phyloP scores from a whole-genome alignment of 2,797 vertebrate genomes.

The Coregonus suidteri region DNA sequence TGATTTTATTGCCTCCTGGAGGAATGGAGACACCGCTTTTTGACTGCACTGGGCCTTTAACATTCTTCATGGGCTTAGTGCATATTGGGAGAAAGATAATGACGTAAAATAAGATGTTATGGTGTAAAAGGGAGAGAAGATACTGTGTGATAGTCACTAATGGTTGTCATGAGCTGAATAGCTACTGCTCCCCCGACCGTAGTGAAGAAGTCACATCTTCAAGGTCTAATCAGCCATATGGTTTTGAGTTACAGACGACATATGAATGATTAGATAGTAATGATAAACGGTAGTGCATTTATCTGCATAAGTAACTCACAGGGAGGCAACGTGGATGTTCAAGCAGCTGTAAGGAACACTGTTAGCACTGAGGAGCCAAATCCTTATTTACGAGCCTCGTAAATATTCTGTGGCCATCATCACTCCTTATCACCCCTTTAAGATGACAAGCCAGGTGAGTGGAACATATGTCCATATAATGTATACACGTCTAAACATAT shows the following conservation, averaged over 20 bases:
- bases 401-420: conserved; percentile 80
- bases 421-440: conserved; percentile 85
- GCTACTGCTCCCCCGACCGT: conserved; percentile 73
- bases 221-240: conserved; percentile 96
- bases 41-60: too few species aligned
- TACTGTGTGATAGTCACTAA: conserved; percentile 85
- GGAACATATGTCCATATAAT: conserved; percentile 13
- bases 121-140: conserved; percentile 79
- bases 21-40: too few species aligned
- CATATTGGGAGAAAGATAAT: conserved; percentile 61
- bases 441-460: conserved; percentile 86
- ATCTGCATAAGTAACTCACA: conserved; percentile 73
- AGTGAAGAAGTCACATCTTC: conserved; percentile 82
- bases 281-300: conserved; percentile 89
- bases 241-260: conserved; percentile 84
- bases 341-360: conserved; percentile 93
- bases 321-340: conserved; percentile 65
- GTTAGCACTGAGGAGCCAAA: conserved; percentile 87
- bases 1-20: conserved; percentile 13
- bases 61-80: conserved; percentile 16
- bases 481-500: conserved; percentile 38
- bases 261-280: conserved; percentile 79
- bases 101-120: conserved; percentile 84
- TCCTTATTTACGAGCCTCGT: conserved; percentile 94
- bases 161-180: conserved; percentile 91